Evolutionary conservation across 2,113 vertebrate species (phyloP), one percentile per base, ranked within the genome.

Genomic region (Proterorhinus semilunaris): DNA sequence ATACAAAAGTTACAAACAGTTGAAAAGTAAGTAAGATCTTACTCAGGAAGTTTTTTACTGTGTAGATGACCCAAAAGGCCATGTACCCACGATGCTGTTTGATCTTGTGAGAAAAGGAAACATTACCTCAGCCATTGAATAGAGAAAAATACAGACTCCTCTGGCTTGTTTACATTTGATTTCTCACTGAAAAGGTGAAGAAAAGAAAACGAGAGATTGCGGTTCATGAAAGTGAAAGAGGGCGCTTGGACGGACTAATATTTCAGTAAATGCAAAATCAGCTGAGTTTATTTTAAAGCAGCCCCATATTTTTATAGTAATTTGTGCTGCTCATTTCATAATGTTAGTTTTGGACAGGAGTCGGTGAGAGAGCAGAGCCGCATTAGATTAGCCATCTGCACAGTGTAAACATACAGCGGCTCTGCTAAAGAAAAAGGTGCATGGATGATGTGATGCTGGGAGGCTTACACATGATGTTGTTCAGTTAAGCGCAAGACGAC

Each of bases 251-350:
- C 90, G 83, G 91, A 89, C 88, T 91, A 91, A 92, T 90, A 93
- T 91, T 92, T 91, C 90, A 91, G 85, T 89, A 85, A 92, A 93
- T 90, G 88, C 89, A 85, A 93, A 93, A 92, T 92, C 91, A 93
- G 86, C 91, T 93, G 89, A 85, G 91, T 93, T 94, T 93, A 93
- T 93, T 92, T 93, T 91, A 92, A 93, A 91, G 89, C 80, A 68
- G 78, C 69, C 71, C 83, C 87, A 75, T 94, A 91, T 94, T 93
- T 93, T 92, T 83, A 87, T 89, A 92, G 93, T 92, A 93, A 94
- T 93, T 93, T 91, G 84, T 85, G 90, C 92, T 12, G 74, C 88
- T 89, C 86, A 78, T 91, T 93, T 92, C 90, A 92, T 90, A 93
- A 93, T 94, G 90, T 94, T 94, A 90, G 92, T 93, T 72, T 94